Evolutionary conservation across 2,888 invertebrate species (phyloP), one percentile per base, ranked within the genome.

Genomic region (Bombyx huttoni): DNA sequence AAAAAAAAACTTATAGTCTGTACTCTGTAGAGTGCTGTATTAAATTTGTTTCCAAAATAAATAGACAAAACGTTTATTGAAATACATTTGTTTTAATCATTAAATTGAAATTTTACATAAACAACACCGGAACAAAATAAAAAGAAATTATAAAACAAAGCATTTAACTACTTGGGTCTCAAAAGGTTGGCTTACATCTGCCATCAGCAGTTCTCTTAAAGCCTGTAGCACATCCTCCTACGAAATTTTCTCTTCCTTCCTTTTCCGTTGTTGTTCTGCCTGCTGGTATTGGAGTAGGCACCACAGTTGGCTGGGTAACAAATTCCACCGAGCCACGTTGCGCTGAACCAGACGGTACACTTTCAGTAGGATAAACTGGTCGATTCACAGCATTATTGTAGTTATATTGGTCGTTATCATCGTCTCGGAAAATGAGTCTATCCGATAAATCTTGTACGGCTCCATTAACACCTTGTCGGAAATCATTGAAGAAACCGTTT

Each of bases 141-240:
- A 24, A 24, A 2, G 24, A 24, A 24, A 24, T 24, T 24, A 24
- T 1, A 24, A 24, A 5, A 24, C 24, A 24, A 24, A 24, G 5
- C 2, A 24, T 24, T 10, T 40, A 40, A 40, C 40, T 10, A 7
- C 40, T 40, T 10, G 24, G 24, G 12, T 40, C 2, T 63, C 48
- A 60, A 57, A 61, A 74, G 13, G 64, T 64, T 52, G 75, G 68
- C 67, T 73, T 76, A 62, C 86, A 86, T 64, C 81, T 75, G 56
- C 83, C 83, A 56, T 85, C 85, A 46, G 66, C 48, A 9, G 84
- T 82, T 10, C 75, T 71, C 56, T 63, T 52, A 56, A 58, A 84
- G 1, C 85, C 85, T 14, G 73, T 12, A 5, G 70, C 46, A 61
- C 87, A 86, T 34, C 64, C 69, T 35, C 63, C 85, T 7, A 53